These are phyloP conservation scores for Zaprionus gabonicus DNA, from an alignment of 1,140 invertebrate species.

Conservation along the genomic window DNA sequence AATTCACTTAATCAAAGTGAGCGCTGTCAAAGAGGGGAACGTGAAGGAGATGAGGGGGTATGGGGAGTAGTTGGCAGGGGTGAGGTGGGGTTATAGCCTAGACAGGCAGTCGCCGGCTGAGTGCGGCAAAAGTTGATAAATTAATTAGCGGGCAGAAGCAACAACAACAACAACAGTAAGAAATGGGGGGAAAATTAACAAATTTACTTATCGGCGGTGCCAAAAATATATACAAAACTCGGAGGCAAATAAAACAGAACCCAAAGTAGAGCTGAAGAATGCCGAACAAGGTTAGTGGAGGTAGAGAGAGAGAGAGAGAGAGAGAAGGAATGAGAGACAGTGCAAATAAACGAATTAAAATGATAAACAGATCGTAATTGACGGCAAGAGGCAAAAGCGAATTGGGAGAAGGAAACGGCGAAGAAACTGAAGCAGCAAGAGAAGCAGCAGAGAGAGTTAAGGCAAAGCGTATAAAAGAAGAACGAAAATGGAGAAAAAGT, in stretches of 20 bases:
- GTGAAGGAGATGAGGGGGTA: not conserved
- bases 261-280: not conserved
- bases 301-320: not conserved
- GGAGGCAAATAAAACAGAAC: not conserved
- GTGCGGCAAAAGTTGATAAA: not conserved
- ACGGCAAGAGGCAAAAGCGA: not conserved
- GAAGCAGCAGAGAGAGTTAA: no score
- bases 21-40: not conserved
- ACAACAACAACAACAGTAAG: conserved; percentile 1
- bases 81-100: not conserved
- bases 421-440: no score
- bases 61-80: not conserved
- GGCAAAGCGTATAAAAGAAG: no score
- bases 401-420: not conserved
- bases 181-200: not conserved
- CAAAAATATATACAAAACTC: conserved; percentile 4
- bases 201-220: conserved; percentile 9
- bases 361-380: not conserved
- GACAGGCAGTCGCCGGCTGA: conserved; percentile 15
- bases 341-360: not conserved
- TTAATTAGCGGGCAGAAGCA: conserved; percentile 22
- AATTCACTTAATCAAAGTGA: conserved; percentile 18
- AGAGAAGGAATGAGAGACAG: not conserved
- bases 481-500: not conserved
- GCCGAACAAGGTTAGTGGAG: not conserved